Percentiles rank a stretch among this genome's conserved stretches.
Evolutionary conservation across 2,797 vertebrate species (phyloP).

Genomic region (Pogoniulus pusillus): DNA sequence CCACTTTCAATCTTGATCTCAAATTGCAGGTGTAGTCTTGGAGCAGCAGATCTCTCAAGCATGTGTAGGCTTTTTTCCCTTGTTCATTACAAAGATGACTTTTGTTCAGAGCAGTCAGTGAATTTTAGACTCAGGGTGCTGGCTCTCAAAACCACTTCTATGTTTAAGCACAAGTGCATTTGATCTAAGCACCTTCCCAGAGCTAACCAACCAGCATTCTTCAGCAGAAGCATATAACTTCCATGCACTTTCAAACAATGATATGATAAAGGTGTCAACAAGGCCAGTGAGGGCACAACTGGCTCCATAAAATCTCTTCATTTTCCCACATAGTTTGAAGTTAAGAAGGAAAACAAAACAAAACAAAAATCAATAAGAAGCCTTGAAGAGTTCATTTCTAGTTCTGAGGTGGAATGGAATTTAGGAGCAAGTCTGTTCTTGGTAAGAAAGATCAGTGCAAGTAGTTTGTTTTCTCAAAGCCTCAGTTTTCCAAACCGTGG

Average conservation of each 20-base stretch:
- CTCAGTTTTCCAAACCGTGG: not conserved
- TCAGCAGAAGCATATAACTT: not conserved
- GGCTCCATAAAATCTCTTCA: not conserved
- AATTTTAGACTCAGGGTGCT: not conserved
- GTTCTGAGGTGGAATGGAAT: not conserved
- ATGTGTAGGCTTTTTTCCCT: not conserved
- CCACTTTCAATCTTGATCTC: not conserved
- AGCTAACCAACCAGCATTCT: not conserved
- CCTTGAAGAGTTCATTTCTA: not conserved
- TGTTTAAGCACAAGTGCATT: not conserved
- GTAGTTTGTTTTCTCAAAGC: not conserved
- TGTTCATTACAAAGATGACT: not conserved
- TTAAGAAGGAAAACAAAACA: not conserved
- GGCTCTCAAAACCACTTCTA: not conserved
- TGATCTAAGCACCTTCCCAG: not conserved
- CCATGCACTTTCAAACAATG: not conserved
- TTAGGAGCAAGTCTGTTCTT: not conserved
- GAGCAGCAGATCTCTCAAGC: not conserved
- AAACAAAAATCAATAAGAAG: not conserved
- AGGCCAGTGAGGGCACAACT: not conserved
- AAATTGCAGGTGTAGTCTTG: accelerated
- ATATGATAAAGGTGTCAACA: not conserved
- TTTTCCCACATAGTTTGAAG: not conserved
- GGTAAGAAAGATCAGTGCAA: not conserved
- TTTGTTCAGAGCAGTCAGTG: not conserved